phyloP scores from a whole-genome alignment of 2,888 invertebrate species.

The Acheta domesticus region DNA sequence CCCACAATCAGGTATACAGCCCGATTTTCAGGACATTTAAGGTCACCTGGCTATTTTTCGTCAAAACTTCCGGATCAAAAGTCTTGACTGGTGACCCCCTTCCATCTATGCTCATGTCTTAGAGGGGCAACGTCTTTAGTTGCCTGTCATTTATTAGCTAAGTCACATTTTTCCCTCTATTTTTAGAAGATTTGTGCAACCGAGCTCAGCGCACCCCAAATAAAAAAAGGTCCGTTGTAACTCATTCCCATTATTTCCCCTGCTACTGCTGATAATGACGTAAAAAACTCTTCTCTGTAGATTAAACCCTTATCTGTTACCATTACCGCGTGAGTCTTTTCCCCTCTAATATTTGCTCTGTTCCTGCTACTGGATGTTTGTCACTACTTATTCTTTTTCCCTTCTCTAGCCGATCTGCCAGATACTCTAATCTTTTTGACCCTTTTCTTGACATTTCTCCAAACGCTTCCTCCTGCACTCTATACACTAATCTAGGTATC shows the following conservation, averaged over 20 bases:
- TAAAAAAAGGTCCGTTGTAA: neutral
- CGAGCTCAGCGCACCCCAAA: no score
- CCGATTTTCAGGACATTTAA: no score
- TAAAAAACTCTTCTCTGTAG: neutral
- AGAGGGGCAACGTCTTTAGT: no score
- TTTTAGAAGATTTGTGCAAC: no score
- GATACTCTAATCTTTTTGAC: neutral
- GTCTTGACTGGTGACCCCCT: no score
- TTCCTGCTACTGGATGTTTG: neutral
- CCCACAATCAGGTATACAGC: no score
- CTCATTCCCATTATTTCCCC: constrained; percentile 24
- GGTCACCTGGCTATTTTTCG: no score
- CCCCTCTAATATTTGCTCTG: constrained; percentile 3
- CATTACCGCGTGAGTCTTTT: neutral
- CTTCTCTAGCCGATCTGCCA: constrained; percentile 12
- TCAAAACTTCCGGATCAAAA: no score
- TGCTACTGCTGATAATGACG: neutral
- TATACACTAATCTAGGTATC: neutral
- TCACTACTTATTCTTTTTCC: constrained; percentile 11
- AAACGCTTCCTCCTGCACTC: neutral
- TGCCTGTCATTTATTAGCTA: no score
- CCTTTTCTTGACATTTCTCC: constrained; percentile 4
- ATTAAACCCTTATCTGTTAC: neutral
- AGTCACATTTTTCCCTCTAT: no score
- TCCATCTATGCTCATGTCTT: no score